Base-by-base conservation (phyloP, 2,888 invertebrate genomes). In the Mythimna ferrago region DNA sequence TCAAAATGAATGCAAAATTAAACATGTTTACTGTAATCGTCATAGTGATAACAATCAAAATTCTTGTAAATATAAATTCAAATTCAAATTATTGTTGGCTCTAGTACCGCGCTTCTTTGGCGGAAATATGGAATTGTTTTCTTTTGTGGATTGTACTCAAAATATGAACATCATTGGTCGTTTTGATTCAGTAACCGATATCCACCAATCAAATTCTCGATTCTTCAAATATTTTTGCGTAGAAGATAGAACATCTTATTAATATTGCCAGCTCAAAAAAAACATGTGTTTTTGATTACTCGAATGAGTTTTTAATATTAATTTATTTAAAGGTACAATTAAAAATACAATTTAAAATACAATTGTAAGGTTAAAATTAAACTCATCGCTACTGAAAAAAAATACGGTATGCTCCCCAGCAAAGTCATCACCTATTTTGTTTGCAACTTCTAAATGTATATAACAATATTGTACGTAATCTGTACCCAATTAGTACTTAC, bases 31-130 rank as follows among this genome's bases (percentile, higher is more conserved):
- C 32, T 0, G 14, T 66, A 32, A 32, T 62, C 41, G 53, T 48
- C 60, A 14, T 32, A 67, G 4, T 57, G 48, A 1, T 62, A 71
- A 0, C 54, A 65, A 38, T 54, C 44, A 68, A 61, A n/a, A 62
- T 54, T 60, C 14, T 81, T 66, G 71, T 73, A 80, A 66, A 71
- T 78, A 75, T 48, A 80, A 81, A 80, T 80, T 81, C 78, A 87
- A 88, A 89, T 92, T 91, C 90, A 64, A 93, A 91, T 91, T 90
- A 87, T 86, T 73, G 72, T 61, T 69, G 44, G 76, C 72, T 78
- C 73, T 71, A 88, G 92, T 90, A 89, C 89, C 94, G 94, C 94
- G 93, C 91, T 91, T 89, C 78, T 91, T 92, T 92, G 89, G 90
- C 92, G 90, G 89, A 92, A 92, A 89, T 89, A 89, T 62, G 70